A percentile compares a stretch with the other conserved stretches of the same genome.
Evolutionary conservation across 30 jellyfish, hydroid and myxozoan genomes (phyloP).

Genomic region (Clytia hemisphaerica): DNA sequence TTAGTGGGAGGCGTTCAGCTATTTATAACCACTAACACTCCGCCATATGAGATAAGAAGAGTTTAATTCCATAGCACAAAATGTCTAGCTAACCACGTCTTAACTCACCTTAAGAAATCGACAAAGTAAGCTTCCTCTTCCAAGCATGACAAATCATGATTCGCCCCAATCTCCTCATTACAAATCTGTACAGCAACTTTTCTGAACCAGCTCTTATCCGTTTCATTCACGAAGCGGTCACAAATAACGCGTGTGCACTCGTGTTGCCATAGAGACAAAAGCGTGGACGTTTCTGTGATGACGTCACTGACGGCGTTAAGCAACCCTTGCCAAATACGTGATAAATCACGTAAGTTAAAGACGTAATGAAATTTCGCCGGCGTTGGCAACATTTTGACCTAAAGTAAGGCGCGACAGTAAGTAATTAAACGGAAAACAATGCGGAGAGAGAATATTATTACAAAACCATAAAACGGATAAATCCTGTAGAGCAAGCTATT

Average conservation of each 20-base stretch:
- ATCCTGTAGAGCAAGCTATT: no score
- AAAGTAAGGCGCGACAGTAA: no score
- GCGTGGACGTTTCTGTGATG: constrained; percentile 11
- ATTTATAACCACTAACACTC: no score
- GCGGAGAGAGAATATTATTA: no score
- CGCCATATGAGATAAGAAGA: no score
- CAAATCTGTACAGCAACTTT: constrained; percentile 21
- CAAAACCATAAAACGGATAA: no score
- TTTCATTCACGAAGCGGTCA: constrained; percentile 55
- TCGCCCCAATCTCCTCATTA: constrained; percentile 61
- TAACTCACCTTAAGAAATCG: constrained; percentile 47
- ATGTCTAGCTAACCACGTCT: no score
- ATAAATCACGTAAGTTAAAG: constrained; percentile 74
- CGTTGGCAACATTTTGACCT: constrained; percentile 82
- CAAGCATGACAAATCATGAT: constrained; percentile 15
- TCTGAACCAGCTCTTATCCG: constrained; percentile 70
- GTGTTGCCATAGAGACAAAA: constrained; percentile 70
- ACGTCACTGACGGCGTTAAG: constrained; percentile 34
- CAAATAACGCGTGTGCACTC: constrained; percentile 79
- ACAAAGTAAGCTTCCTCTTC: constrained; percentile 53
- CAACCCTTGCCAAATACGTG: constrained; percentile 95
- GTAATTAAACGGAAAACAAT: no score
- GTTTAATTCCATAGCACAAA: no score
- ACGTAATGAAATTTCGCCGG: constrained; percentile 89
- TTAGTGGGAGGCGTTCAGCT: no score